Conservation (phyloP, 2,888 invertebrate species). For the Cryptocephalus primarius region DNA sequence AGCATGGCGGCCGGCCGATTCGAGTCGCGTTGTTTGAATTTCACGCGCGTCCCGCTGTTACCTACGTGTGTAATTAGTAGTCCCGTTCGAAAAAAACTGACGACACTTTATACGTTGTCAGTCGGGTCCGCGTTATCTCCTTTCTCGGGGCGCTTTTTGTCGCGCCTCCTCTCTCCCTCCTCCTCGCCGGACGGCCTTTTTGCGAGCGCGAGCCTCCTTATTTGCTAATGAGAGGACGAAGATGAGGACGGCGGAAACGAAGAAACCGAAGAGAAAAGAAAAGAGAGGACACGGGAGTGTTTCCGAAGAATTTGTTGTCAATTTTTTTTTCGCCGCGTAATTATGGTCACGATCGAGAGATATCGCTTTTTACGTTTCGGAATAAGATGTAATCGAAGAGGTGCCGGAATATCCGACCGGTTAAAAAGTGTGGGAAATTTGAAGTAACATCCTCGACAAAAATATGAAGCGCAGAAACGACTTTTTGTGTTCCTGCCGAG, state of each 20-base stretch:
- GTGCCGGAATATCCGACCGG: no score
- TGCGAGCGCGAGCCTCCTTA: slow-evolving; percentile 4
- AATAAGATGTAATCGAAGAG: no score
- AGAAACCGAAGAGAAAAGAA: slow-evolving; percentile 1
- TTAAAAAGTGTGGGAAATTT: no score
- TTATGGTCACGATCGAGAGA: no score
- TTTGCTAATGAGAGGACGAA: slow-evolving; percentile 13
- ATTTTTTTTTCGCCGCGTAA: no score
- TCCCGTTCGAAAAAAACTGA: slow-evolving; percentile 21
- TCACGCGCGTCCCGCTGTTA: slow-evolving; percentile 19
- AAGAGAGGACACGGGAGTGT: slow-evolving; percentile 1
- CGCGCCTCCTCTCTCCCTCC: slow-evolving; percentile 2
- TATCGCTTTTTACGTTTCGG: no score
- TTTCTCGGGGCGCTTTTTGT: slow-evolving; percentile 15
- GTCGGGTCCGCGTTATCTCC: slow-evolving; percentile 16
- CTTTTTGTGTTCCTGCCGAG: no score
- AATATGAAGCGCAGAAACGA: no score
- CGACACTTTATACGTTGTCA: slow-evolving; percentile 26
- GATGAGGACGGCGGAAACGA: no score
- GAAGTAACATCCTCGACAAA: no score
- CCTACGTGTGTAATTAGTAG: slow-evolving; percentile 22
- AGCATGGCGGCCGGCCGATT: not conserved
- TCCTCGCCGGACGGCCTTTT: slow-evolving; percentile 6
- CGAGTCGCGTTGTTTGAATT: slow-evolving; percentile 17
- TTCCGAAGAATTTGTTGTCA: not conserved